These are phyloP conservation scores for Planococcus citri DNA, from an alignment of 1,140 invertebrate species.

Conservation along the genomic window DNA sequence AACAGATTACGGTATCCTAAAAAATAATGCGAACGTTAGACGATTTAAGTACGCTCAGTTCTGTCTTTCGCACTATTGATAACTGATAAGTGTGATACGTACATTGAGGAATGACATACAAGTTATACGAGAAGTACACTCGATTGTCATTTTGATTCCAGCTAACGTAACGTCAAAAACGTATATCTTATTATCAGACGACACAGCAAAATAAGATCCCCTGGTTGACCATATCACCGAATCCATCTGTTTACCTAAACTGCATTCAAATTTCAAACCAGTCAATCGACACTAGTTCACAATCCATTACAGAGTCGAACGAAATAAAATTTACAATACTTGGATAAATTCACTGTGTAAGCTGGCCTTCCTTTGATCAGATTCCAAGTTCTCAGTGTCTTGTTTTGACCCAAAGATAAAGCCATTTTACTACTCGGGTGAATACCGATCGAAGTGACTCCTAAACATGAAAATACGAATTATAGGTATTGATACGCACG, in stretches of 20 bases:
- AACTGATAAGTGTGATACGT: slow-evolving; percentile 11
- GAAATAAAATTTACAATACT: no score
- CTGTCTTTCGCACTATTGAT: not conserved
- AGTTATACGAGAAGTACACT: slow-evolving; percentile 26
- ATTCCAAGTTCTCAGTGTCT: slow-evolving; percentile 82
- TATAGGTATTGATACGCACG: no score
- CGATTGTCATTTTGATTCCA: slow-evolving; percentile 40
- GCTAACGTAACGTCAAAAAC: slow-evolving; percentile 64
- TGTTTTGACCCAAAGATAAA: slow-evolving; percentile 71
- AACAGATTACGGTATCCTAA: slow-evolving; percentile 25
- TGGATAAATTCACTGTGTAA: slow-evolving; percentile 69
- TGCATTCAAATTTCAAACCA: slow-evolving; percentile 22
- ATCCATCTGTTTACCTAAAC: slow-evolving; percentile 29
- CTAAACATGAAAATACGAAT: slow-evolving; percentile 31
- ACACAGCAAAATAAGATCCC: slow-evolving; percentile 59
- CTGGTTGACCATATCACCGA: slow-evolving; percentile 41
- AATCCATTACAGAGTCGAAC: not conserved
- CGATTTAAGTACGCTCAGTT: not conserved
- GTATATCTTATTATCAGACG: slow-evolving; percentile 52
- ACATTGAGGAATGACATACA: slow-evolving; percentile 25
- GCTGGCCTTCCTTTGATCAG: slow-evolving; percentile 77
- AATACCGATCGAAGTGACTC: slow-evolving; percentile 55
- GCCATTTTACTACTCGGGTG: slow-evolving; percentile 84
- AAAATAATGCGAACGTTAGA: not conserved
- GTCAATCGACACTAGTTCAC: slow-evolving; percentile 1